Evolutionary conservation across 2,888 invertebrate genomes (phyloP), one percentile per base, ranked within the genome.

Genomic region (Oxycera nigricornis): DNA sequence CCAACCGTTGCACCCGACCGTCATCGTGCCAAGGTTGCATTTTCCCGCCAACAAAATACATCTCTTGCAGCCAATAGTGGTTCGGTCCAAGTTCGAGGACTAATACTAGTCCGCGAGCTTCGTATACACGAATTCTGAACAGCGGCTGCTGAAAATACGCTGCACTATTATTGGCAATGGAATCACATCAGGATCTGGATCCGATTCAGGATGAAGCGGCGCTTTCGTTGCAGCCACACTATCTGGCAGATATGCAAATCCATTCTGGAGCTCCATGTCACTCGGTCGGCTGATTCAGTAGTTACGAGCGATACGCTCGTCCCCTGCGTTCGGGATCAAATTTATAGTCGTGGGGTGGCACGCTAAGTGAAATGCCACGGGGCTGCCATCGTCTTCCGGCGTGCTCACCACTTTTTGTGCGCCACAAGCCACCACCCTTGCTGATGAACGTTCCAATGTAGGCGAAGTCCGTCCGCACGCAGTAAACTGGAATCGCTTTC

Each of bases 211-310:
- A 61, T 61, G 55, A 17, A 55, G 14, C 11, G 24, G 20, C 14
- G 55, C n/a, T 50, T 11, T 17, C 46, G 55, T 20, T 31, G 17
- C 22, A n/a, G 14, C 35, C 35, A 55, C 20, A 22, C 30, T 35
- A 65, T 65, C 65, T 17, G 41, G 20, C 65, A 65, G 24, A 65
- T 65, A 65, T 65, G 65, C 65, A 65, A 41, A 65, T 41, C 65
- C 22, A 22, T 20, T 41, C 24, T 1, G 65, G 39, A 39, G n/a
- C 14, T 65, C 39, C 30, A 28, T 65, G 24, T 17, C 39, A 22
- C 39, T 65, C 7, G 39, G 65, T 41, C 41, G 65, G 65, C 41
- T 65, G 65, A 65, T 24, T 65, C 24, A 9, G 9, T 24, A 65
- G 39, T 65, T 65, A 41, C 22, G 65, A 30, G 61, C 35, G 39